Conservation (phyloP, 2,797 vertebrate species). For the Hafferia zeledoni region DNA sequence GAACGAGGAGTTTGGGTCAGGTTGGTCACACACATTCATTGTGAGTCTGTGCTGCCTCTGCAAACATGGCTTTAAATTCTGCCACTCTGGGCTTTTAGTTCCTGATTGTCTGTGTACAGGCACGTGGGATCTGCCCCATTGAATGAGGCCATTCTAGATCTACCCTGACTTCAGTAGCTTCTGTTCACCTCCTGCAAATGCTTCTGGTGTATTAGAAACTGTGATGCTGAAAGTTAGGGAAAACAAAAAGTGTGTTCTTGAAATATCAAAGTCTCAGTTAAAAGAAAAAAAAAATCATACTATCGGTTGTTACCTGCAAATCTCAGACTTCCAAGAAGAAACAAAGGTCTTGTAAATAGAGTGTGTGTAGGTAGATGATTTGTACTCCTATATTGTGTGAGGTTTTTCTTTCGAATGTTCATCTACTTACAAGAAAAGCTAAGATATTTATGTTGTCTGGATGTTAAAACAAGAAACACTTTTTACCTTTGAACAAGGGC, state of each 20-base stretch:
- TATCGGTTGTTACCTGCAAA: not conserved
- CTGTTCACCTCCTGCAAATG: not conserved
- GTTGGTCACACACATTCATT: fast-evolving
- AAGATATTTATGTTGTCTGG: not conserved
- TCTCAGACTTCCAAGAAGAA: not conserved
- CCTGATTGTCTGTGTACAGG: not conserved
- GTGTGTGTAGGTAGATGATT: not conserved
- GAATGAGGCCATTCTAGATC: not conserved
- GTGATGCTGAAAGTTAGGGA: not conserved
- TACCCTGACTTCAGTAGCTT: fast-evolving
- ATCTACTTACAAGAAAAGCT: fast-evolving
- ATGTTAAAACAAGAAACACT: not conserved
- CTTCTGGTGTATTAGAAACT: not conserved
- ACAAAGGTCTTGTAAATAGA: fast-evolving
- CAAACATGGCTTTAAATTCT: not conserved
- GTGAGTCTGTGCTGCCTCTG: not conserved
- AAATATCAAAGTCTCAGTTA: not conserved
- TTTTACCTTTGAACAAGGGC: not conserved
- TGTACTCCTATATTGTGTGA: not conserved
- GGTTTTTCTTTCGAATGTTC: not conserved
- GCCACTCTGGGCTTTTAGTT: not conserved
- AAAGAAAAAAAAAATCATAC: not conserved
- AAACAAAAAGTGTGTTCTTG: not conserved
- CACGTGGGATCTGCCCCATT: not conserved
- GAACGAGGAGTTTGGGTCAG: not conserved